Evolutionary conservation across 2,888 invertebrate genomes (phyloP).

Genomic region (Idaea aversata): DNA sequence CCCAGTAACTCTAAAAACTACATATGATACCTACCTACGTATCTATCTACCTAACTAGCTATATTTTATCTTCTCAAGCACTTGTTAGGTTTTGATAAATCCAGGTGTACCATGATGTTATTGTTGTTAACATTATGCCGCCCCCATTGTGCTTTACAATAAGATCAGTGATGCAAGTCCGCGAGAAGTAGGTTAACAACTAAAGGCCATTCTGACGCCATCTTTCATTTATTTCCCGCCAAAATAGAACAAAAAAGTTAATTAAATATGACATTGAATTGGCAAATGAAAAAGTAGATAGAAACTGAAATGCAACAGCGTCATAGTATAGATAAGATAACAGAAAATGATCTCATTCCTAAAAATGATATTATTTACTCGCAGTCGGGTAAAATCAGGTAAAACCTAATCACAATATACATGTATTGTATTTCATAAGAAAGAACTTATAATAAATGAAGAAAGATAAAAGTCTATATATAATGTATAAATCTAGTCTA

Average conservation of each 20-base stretch:
- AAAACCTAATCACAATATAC: no score
- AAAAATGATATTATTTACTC: background rate
- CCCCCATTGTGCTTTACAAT: constrained; percentile 20
- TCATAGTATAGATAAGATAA: background rate
- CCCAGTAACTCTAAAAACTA: no score
- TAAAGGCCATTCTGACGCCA: constrained; percentile 28
- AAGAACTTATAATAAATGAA: no score
- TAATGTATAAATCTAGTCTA: no score
- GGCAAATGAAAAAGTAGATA: background rate
- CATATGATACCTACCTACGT: no score
- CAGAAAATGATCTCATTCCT: background rate
- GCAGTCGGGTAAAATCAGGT: no score
- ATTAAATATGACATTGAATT: constrained; percentile 3
- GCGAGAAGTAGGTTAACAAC: constrained; percentile 30
- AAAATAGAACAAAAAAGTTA: constrained; percentile 12
- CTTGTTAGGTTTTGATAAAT: background rate
- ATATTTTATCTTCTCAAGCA: no score
- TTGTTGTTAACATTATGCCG: background rate
- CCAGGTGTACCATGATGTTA: background rate
- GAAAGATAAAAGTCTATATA: no score
- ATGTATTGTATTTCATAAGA: no score
- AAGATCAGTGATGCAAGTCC: constrained; percentile 26
- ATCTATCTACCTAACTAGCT: no score
- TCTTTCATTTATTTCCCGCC: constrained; percentile 19
- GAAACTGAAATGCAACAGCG: background rate